These are phyloP conservation scores for Spatula clypeata DNA, from an alignment of 2,797 vertebrate species.

Conservation along the genomic window DNA sequence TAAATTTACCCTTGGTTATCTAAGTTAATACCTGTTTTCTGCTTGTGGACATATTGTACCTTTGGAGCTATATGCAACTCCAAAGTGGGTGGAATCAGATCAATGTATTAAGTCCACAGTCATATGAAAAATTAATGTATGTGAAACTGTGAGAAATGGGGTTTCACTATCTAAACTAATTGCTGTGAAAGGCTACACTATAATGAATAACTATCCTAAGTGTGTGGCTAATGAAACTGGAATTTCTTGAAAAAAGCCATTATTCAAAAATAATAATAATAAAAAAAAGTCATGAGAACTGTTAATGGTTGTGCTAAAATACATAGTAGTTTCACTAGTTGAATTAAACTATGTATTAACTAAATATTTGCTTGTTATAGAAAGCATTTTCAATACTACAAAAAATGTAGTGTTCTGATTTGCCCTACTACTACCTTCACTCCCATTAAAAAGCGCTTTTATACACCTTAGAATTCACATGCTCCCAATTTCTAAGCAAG, in stretches of 20 bases:
- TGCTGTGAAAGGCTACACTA: background rate
- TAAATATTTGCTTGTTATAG: background rate
- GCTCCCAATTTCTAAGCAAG: background rate
- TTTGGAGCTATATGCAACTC: background rate
- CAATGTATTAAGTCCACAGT: background rate
- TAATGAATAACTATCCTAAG: background rate
- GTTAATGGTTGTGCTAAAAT: background rate
- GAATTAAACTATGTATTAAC: background rate
- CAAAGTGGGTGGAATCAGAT: background rate
- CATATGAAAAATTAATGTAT: background rate
- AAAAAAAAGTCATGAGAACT: background rate
- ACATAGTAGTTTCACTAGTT: background rate
- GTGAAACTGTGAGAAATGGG: background rate
- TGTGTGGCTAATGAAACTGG: background rate
- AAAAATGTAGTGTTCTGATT: background rate
- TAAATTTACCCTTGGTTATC: background rate
- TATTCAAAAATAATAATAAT: background rate
- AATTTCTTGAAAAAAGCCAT: background rate
- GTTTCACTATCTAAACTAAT: background rate
- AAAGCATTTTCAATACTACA: background rate
- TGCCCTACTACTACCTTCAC: background rate
- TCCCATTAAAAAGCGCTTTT: background rate
- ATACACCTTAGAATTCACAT: background rate
- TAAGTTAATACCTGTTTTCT: background rate
- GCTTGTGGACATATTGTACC: fast-evolving